Percentiles rank a stretch among this genome's conserved stretches.
Conservation (phyloP, 2,888 invertebrate species). For the Melinopterus prodromus region DNA sequence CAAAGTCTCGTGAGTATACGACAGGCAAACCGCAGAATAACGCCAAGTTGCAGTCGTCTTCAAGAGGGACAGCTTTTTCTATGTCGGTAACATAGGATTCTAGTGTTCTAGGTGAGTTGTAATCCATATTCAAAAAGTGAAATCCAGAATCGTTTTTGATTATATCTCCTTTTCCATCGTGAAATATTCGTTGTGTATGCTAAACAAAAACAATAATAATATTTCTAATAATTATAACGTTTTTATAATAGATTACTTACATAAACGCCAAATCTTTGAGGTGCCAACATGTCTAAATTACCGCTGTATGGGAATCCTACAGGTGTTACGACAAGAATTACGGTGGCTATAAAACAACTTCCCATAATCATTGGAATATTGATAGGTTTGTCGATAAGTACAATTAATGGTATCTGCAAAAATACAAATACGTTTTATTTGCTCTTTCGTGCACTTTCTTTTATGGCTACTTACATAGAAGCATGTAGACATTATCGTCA, state of each 20-base stretch:
- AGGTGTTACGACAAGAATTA: slow-evolving; percentile 67
- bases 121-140: slow-evolving; percentile 55
- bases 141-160: slow-evolving; percentile 53
- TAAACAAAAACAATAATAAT: slow-evolving; percentile 37
- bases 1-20: slow-evolving; percentile 49
- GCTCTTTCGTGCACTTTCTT: too few species aligned
- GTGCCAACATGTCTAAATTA: slow-evolving; percentile 65
- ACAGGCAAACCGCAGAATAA: slow-evolving; percentile 55
- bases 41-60: slow-evolving; percentile 51
- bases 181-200: slow-evolving; percentile 53
- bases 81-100: slow-evolving; percentile 49
- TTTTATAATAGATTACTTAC: slow-evolving; percentile 46
- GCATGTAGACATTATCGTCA: slow-evolving; percentile 58
- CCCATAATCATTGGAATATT: slow-evolving; percentile 47
- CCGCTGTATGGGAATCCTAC: slow-evolving; percentile 77
- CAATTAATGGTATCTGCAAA: slow-evolving; percentile 51
- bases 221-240: background rate
- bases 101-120: slow-evolving; percentile 54
- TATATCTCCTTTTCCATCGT: slow-evolving; percentile 49
- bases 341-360: slow-evolving; percentile 47
- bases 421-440: slow-evolving; percentile 13
- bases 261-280: slow-evolving; percentile 69
- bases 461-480: slow-evolving; percentile 53
- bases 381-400: slow-evolving; percentile 47
- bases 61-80: slow-evolving; percentile 44